Evolutionary conservation across 2,113 vertebrate genomes (phyloP).

Genomic region (Aspiorhynchus laticeps): DNA sequence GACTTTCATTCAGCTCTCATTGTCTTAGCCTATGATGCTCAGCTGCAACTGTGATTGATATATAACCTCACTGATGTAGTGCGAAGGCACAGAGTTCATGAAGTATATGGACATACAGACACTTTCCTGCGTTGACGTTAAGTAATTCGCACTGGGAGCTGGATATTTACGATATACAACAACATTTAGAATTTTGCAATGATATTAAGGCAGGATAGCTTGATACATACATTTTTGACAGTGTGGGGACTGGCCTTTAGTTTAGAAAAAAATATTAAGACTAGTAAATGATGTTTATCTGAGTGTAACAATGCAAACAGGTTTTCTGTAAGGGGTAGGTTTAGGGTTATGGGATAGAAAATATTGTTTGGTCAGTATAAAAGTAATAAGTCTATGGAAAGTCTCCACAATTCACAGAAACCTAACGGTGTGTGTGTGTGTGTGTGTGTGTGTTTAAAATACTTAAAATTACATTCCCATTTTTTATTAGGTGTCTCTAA

Average conservation of each 20-base stretch:
- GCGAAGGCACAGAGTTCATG: neutral
- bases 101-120: neutral
- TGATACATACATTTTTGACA: too few species aligned
- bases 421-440: too few species aligned
- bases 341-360: too few species aligned
- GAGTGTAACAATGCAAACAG: neutral
- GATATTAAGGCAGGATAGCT: neutral
- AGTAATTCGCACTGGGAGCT: neutral
- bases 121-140: neutral
- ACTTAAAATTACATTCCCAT: too few species aligned
- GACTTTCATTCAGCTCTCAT: slow-evolving; percentile 2
- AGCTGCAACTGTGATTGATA: slow-evolving; percentile 22
- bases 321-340: too few species aligned
- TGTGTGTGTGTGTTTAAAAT: too few species aligned
- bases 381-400: too few species aligned
- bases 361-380: too few species aligned
- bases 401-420: too few species aligned
- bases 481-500: too few species aligned
- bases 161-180: neutral
- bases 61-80: neutral
- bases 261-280: too few species aligned
- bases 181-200: neutral
- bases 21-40: neutral
- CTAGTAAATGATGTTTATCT: neutral
- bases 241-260: too few species aligned